phyloP scores from a whole-genome alignment of 2,888 invertebrate species.

The Eretmocerus hayati region DNA sequence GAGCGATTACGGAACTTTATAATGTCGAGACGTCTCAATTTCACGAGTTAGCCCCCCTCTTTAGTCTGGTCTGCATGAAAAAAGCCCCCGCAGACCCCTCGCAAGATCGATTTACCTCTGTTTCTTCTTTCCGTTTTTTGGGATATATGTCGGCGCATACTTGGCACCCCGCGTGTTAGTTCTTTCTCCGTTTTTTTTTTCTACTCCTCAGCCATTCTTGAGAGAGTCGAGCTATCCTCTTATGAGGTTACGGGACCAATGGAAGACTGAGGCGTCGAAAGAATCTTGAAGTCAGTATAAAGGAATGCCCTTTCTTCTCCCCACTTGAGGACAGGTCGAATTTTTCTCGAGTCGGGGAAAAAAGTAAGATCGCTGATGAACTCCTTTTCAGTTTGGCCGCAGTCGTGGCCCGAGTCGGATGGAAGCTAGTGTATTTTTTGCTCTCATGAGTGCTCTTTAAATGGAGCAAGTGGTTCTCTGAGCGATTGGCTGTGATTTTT shows the following conservation, averaged over 20 bases:
- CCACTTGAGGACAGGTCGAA: not conserved
- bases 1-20: constrained; percentile 42
- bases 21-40: constrained; percentile 45
- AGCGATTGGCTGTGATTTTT: not conserved
- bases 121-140: constrained; percentile 11
- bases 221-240: constrained; percentile 1
- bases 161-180: too few species aligned
- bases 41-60: constrained; percentile 33
- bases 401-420: constrained; percentile 20
- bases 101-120: constrained; percentile 18
- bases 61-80: not conserved
- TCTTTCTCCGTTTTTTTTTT: constrained; percentile 2
- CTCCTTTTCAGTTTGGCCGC: constrained; percentile 21
- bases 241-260: constrained; percentile 26
- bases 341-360: constrained; percentile 33
- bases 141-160: not conserved
- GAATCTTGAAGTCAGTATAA: too few species aligned
- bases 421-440: constrained; percentile 17
- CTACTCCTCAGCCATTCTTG: constrained; percentile 14
- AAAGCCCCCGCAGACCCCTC: too few species aligned
- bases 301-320: not conserved
- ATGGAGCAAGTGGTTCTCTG: too few species aligned
- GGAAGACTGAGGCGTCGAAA: constrained; percentile 12
- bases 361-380: constrained; percentile 13
- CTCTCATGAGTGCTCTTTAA: constrained; percentile 6